Base-by-base conservation (phyloP, 2,888 invertebrate genomes). In the Meiosimyza decipiens region DNA sequence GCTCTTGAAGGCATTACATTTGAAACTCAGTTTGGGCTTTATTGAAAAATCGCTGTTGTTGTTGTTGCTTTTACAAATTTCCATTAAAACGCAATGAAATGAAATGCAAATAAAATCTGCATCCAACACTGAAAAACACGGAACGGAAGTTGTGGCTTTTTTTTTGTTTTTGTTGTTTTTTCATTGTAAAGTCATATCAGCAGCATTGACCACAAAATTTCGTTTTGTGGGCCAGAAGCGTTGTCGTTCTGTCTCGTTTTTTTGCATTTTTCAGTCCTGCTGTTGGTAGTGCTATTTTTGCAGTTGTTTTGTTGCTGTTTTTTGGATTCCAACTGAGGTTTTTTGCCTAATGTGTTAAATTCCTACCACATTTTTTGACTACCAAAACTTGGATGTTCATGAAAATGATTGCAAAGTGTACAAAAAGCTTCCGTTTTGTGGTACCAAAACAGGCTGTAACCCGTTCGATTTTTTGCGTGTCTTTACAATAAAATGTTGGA, bases 211-310 rank as follows among this genome's bases (percentile, higher is more conserved):
- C 82, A 77, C 81, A 81, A 73, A 71, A 73, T 74, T 78, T 82
- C 76, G 78, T 80, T 82, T 82, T 80, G 81, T 82, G 79, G 80
- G 78, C 80, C 80, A 82, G 82, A 80, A 82, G 80, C n/a, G 51
- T 3, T 3, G 28, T 28, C 28, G 28, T 28, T 28, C 4, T 65
- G 65, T 65, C 65, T 65, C 63, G 49, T 18, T 18, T 60, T 28
- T 28, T 28, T 28, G n/a, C n/a, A 18, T 64, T 13, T 50, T 11
- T 22, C 18, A 13, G 51, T 64, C 15, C 16, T 18, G 7, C 16
- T 47, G 4, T n/a, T 33, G 15, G 40, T 62, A 16, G 47, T 40
- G 62, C 47, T 40, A 0, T 40, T n/a, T 62, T 15, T 28, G 11
- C 18, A 55, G 13, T 55, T 55, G 16, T 13, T 55, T 59, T 22